Percentiles rank a stretch among this genome's conserved stretches.
Conservation (phyloP, 2,113 vertebrate species). For the Glaucomys volans region DNA sequence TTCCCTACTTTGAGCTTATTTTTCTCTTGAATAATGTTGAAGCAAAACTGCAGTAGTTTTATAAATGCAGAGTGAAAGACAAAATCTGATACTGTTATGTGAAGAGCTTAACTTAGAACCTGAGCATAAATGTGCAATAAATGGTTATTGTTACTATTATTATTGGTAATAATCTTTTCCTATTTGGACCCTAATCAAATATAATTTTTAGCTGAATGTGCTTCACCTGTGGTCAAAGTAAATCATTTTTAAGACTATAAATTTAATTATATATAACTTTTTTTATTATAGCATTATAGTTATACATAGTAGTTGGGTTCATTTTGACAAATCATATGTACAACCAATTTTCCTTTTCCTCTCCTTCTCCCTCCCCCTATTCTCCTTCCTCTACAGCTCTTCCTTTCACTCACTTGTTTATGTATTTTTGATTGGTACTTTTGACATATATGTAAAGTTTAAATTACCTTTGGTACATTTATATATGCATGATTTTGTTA, state of each 20-base stretch:
- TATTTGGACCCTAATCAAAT: background rate
- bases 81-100: background rate
- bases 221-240: background rate
- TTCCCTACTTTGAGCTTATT: conserved; percentile 47
- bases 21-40: conserved; percentile 49
- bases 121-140: background rate
- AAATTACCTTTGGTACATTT: no score
- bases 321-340: no score
- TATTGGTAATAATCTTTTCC: conserved; percentile 8
- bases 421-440: no score
- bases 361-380: no score
- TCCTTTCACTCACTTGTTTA: no score
- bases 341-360: no score
- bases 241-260: background rate
- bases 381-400: no score
- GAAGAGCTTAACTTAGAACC: background rate
- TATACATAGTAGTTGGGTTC: no score
- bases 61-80: background rate
- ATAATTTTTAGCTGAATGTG: conserved; percentile 17
- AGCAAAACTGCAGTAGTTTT: conserved; percentile 14
- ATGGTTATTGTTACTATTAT: background rate
- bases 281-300: no score
- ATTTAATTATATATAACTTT: background rate
- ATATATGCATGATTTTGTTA: no score
- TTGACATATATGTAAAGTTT: no score